These are phyloP conservation scores for Drosophila picticornis DNA, from an alignment of 2,888 invertebrate genomes.

Conservation along the genomic window DNA sequence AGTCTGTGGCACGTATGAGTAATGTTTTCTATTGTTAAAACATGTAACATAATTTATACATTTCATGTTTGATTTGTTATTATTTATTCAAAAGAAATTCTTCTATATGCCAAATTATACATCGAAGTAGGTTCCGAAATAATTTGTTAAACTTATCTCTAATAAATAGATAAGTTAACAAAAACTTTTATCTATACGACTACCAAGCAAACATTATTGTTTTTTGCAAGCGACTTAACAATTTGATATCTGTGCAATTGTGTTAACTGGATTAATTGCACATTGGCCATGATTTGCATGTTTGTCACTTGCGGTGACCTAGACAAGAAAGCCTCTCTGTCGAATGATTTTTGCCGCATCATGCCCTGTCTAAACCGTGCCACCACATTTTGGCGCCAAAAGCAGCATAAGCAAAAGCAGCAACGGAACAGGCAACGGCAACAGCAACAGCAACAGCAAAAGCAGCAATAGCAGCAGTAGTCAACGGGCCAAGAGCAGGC, in stretches of 20 bases:
- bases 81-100: background rate
- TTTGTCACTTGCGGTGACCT: slow-evolving; percentile 32
- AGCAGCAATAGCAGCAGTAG: slow-evolving; percentile 5
- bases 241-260: background rate
- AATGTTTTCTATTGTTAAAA: background rate
- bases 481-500: slow-evolving; percentile 39
- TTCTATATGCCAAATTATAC: background rate
- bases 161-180: background rate
- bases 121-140: too few species aligned
- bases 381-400: slow-evolving; percentile 57
- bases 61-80: fast-evolving
- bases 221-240: background rate
- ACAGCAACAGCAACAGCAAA: slow-evolving; percentile 24
- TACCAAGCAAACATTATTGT: background rate
- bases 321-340: slow-evolving; percentile 30
- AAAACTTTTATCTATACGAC: background rate
- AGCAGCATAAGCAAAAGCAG: slow-evolving; percentile 26
- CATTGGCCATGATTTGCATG: background rate
- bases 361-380: slow-evolving; percentile 31
- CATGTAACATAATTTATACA: background rate
- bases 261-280: background rate
- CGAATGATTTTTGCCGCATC: slow-evolving; percentile 39
- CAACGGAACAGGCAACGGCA: slow-evolving; percentile 21
- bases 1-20: background rate
- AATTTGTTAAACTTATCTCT: background rate